A percentile compares a stretch with the other conserved stretches of the same genome.
Evolutionary conservation across 2,113 vertebrate genomes (phyloP).

Genomic region (Collichthys lucidus): DNA sequence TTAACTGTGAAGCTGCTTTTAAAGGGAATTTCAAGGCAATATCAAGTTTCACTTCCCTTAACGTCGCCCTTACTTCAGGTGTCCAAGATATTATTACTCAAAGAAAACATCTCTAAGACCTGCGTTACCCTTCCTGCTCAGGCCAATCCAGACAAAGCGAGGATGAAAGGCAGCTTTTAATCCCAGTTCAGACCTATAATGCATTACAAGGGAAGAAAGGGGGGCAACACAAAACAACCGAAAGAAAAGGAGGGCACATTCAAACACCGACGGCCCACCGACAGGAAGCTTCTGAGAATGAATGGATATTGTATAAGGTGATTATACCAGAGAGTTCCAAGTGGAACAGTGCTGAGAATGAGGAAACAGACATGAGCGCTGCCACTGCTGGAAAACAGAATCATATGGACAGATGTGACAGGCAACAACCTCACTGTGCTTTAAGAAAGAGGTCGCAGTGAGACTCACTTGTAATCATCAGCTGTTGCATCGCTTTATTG

Average conservation of each 20-base stretch:
- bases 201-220: not conserved
- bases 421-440: not conserved
- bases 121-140: not conserved
- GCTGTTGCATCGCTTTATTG: not conserved
- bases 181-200: not conserved
- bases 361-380: constrained; percentile 30
- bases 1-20: not conserved
- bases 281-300: constrained; percentile 16
- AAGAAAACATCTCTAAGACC: not conserved
- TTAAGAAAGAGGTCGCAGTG: not conserved
- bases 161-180: constrained; percentile 2
- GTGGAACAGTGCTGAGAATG: constrained; percentile 38
- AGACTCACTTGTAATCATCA: not conserved
- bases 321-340: constrained; percentile 36
- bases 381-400: constrained; percentile 16
- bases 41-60: not conserved
- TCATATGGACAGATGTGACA: constrained; percentile 12
- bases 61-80: not conserved
- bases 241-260: not conserved
- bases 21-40: constrained; percentile 5
- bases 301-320: constrained; percentile 30
- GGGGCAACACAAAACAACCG: not conserved
- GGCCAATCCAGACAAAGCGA: not conserved
- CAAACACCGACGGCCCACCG: not conserved
- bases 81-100: constrained; percentile 7